A percentile compares a stretch with the other conserved stretches of the same genome.
phyloP scores from a whole-genome alignment of 2,113 vertebrate genomes.

The Corythornis vintsioides region DNA sequence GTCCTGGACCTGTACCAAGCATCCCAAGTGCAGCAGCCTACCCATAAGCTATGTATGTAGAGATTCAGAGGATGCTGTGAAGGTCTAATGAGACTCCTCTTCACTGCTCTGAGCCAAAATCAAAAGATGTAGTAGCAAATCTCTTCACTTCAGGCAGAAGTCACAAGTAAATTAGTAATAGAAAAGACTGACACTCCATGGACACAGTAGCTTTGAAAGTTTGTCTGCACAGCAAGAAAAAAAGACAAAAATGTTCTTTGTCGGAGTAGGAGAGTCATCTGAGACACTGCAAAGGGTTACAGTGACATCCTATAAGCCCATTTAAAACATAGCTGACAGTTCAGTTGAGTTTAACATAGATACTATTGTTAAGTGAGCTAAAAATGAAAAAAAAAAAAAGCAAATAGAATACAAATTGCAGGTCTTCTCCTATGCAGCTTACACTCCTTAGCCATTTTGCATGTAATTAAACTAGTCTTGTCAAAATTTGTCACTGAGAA shows the following conservation, averaged over 20 bases:
- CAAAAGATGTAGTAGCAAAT: not conserved
- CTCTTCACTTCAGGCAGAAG: not conserved
- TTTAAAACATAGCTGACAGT: constrained; percentile 15
- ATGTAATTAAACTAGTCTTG: not conserved
- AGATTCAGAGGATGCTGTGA: not conserved
- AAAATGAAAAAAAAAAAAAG: constrained; percentile 28
- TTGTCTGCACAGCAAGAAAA: not conserved
- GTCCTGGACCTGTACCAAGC: not conserved
- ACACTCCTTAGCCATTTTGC: not conserved
- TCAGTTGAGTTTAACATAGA: not conserved
- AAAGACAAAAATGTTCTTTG: constrained; percentile 6
- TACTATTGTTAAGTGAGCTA: not conserved
- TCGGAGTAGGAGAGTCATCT: not conserved
- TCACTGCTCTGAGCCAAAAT: not conserved
- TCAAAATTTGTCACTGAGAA: not conserved
- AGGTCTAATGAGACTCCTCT: not conserved
- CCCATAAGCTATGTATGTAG: not conserved
- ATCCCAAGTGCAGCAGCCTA: not conserved
- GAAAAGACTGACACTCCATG: not conserved
- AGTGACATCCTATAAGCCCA: not conserved
- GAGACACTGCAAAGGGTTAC: not conserved
- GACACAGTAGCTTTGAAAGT: not conserved
- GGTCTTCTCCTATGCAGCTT: not conserved
- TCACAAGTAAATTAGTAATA: not conserved
- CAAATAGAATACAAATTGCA: not conserved